These are phyloP conservation scores for Rhinoraja longicauda DNA, from an alignment of 2,797 vertebrate species.

Conservation along the genomic window DNA sequence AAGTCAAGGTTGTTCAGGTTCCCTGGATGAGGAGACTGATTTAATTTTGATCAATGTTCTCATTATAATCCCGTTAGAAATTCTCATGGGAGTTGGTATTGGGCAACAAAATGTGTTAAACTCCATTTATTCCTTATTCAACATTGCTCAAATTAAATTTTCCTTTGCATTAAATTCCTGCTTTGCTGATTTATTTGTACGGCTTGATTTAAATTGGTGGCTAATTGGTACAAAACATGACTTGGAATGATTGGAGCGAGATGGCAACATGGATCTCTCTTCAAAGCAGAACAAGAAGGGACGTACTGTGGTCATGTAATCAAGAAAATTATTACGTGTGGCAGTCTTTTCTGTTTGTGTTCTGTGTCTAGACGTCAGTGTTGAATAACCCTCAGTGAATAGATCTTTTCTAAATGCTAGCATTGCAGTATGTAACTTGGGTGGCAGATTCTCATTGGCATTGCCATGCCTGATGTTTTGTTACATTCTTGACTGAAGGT, in stretches of 20 bases:
- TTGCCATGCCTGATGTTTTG: not conserved
- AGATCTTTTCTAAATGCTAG: not conserved
- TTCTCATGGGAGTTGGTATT: not conserved
- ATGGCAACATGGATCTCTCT: not conserved
- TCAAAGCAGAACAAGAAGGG: not conserved
- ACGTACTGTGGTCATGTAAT: constrained; percentile 10
- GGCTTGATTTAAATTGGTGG: not conserved
- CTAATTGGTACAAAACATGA: not conserved
- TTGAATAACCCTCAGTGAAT: constrained; percentile 8
- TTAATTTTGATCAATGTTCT: not conserved
- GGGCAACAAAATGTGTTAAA: not conserved
- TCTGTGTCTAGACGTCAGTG: not conserved
- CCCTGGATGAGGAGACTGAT: not conserved
- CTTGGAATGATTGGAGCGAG: not conserved
- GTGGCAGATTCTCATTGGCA: not conserved
- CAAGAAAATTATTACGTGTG: constrained; percentile 10
- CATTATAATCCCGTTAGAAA: not conserved
- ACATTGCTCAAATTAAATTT: not conserved
- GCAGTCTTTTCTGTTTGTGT: not conserved
- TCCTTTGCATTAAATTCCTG: not conserved
- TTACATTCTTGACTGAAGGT: not conserved
- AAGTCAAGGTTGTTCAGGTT: not conserved
- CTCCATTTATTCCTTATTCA: not conserved
- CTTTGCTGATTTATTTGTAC: not conserved
- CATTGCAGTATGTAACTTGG: constrained; percentile 2